Evolutionary conservation across 1,140 invertebrate species (phyloP).

Genomic region (Anastrepha ludens): DNA sequence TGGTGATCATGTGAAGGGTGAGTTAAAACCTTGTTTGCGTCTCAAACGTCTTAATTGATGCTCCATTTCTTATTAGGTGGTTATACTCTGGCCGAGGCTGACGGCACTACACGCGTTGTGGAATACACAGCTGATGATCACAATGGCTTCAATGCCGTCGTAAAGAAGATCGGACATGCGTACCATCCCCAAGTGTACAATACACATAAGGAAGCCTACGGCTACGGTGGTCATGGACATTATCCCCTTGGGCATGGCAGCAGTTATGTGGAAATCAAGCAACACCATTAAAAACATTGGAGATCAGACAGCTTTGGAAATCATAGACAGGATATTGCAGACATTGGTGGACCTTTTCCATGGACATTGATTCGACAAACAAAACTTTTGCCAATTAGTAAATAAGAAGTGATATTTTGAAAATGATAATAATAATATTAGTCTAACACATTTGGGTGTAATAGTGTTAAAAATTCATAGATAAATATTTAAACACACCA

Average conservation of each 20-base stretch:
- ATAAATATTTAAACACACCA: too few species aligned
- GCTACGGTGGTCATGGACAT: constrained; percentile 62
- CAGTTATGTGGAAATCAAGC: constrained; percentile 69
- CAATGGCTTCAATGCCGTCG: constrained; percentile 77
- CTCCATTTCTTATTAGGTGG: constrained; percentile 69
- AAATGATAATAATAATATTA: too few species aligned
- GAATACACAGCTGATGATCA: constrained; percentile 78
- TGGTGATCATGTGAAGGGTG: constrained; percentile 80
- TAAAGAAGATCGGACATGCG: constrained; percentile 77
- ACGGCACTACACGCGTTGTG: constrained; percentile 78
- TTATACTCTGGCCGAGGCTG: constrained; percentile 79
- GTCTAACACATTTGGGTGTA: too few species aligned
- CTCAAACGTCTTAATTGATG: background rate
- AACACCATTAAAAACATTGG: constrained; percentile 60
- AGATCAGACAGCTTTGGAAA: too few species aligned
- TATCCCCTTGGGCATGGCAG: constrained; percentile 66
- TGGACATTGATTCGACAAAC: too few species aligned
- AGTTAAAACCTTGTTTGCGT: background rate
- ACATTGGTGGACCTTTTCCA: too few species aligned
- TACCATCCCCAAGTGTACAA: constrained; percentile 71
- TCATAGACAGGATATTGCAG: background rate
- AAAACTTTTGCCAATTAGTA: constrained; percentile 53
- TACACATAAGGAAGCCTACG: constrained; percentile 58
- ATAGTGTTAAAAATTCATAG: too few species aligned
- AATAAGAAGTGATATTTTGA: background rate